These are phyloP conservation scores for Rhinolophus sinicus DNA, from an alignment of 2,113 vertebrate species.

Conservation along the genomic window DNA sequence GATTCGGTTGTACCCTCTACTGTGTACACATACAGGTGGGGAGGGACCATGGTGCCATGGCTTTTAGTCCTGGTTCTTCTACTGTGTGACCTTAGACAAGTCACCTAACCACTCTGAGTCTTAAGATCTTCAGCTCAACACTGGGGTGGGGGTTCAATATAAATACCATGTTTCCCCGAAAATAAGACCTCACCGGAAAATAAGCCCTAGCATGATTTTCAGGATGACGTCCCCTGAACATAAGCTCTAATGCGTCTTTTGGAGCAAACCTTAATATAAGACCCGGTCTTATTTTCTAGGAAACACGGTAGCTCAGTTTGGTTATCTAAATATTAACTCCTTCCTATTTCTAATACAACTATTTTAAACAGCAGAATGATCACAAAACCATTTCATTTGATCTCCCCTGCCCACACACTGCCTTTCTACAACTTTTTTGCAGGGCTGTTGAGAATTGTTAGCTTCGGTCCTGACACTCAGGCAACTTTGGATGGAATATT, in stretches of 20 bases:
- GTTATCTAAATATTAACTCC: background rate
- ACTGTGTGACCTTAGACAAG: background rate
- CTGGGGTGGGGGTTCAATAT: background rate
- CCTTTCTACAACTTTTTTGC: background rate
- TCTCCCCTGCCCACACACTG: background rate
- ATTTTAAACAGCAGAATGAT: background rate
- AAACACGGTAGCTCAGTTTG: background rate
- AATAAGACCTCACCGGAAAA: too few species aligned
- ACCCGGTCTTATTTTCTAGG: too few species aligned
- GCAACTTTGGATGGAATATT: background rate
- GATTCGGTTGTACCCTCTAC: background rate
- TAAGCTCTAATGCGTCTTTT: too few species aligned
- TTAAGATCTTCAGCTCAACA: background rate
- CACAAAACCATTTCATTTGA: background rate
- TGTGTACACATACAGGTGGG: background rate
- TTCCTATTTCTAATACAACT: background rate
- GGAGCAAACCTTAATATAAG: too few species aligned
- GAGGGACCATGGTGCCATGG: too few species aligned
- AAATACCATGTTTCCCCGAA: background rate
- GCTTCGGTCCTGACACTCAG: background rate
- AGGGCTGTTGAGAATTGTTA: background rate
- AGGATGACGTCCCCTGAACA: too few species aligned
- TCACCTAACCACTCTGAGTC: background rate
- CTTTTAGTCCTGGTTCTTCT: background rate
- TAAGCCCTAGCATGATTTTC: too few species aligned